Evolutionary conservation across 2,888 invertebrate genomes (phyloP).

Genomic region (Yponomeuta malinellus): DNA sequence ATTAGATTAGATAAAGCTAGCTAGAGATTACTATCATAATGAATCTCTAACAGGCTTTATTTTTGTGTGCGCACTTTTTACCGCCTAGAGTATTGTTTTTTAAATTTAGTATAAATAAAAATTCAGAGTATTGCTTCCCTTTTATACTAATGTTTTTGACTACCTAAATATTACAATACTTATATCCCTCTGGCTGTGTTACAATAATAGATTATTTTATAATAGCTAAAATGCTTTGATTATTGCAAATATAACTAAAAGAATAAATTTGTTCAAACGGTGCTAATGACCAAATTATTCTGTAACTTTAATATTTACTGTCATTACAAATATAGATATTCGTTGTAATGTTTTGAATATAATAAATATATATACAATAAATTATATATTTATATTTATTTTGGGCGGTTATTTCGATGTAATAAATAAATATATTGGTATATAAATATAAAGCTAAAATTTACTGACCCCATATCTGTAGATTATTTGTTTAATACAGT

Average conservation of each 20-base stretch:
- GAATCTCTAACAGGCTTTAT: no score
- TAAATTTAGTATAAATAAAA: constrained; percentile 39
- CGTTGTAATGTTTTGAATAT: background rate
- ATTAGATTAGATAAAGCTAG: no score
- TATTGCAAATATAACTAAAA: constrained; percentile 28
- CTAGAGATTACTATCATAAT: no score
- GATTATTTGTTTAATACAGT: background rate
- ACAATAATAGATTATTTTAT: constrained; percentile 37
- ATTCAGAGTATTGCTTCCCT: constrained; percentile 74
- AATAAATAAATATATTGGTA: background rate
- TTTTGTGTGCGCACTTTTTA: background rate
- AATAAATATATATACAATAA: background rate
- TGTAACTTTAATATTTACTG: background rate
- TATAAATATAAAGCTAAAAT: background rate
- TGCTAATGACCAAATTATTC: background rate
- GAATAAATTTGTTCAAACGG: background rate
- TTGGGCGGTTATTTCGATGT: constrained; percentile 9
- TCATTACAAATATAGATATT: background rate
- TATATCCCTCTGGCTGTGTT: constrained; percentile 69
- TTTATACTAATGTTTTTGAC: constrained; percentile 70
- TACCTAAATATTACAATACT: constrained; percentile 59
- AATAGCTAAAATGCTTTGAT: constrained; percentile 28
- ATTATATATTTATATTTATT: constrained; percentile 5
- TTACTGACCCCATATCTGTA: background rate
- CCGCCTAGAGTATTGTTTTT: background rate